Evolutionary conservation across 2,888 invertebrate genomes (phyloP).

Genomic region (Clitarchus hookeri): DNA sequence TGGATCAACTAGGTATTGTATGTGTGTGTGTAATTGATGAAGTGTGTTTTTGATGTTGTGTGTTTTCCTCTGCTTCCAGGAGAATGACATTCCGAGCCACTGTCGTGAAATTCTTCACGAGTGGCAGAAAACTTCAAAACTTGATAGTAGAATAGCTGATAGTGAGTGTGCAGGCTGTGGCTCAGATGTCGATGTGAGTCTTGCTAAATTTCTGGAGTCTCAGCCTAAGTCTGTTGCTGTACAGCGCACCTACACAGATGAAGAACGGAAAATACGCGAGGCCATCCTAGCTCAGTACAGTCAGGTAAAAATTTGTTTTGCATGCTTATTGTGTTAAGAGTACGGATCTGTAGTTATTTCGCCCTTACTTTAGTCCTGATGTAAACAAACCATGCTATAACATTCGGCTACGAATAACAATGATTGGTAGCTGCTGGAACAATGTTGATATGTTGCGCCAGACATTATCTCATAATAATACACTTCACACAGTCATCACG

Average conservation of each 20-base stretch:
- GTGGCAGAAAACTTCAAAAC: slow-evolving; percentile 65
- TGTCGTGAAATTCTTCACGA: slow-evolving; percentile 74
- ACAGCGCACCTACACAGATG: slow-evolving; percentile 77
- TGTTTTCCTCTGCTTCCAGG: slow-evolving; percentile 60
- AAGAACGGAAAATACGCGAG: slow-evolving; percentile 81
- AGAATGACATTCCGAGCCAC: slow-evolving; percentile 64
- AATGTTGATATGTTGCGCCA: too few species aligned
- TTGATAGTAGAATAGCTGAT: slow-evolving; percentile 54
- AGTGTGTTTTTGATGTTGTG: too few species aligned
- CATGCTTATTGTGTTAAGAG: too few species aligned
- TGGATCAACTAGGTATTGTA: too few species aligned
- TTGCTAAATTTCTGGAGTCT: slow-evolving; percentile 74
- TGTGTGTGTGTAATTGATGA: too few species aligned
- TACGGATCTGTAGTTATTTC: too few species aligned
- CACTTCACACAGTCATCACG: too few species aligned
- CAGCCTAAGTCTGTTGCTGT: slow-evolving; percentile 72
- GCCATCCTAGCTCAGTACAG: slow-evolving; percentile 89
- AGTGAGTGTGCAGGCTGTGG: slow-evolving; percentile 52
- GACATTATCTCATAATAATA: too few species aligned
- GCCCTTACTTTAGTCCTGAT: too few species aligned
- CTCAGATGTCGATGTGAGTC: slow-evolving; percentile 67
- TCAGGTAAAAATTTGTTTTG: slow-evolving; percentile 55
- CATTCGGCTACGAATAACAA: too few species aligned
- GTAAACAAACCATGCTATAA: too few species aligned
- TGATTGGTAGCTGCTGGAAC: too few species aligned